Evolutionary conservation across 2,888 invertebrate species (phyloP), one percentile per base, ranked within the genome.

Genomic region (Harpagoxenus sublaevis): DNA sequence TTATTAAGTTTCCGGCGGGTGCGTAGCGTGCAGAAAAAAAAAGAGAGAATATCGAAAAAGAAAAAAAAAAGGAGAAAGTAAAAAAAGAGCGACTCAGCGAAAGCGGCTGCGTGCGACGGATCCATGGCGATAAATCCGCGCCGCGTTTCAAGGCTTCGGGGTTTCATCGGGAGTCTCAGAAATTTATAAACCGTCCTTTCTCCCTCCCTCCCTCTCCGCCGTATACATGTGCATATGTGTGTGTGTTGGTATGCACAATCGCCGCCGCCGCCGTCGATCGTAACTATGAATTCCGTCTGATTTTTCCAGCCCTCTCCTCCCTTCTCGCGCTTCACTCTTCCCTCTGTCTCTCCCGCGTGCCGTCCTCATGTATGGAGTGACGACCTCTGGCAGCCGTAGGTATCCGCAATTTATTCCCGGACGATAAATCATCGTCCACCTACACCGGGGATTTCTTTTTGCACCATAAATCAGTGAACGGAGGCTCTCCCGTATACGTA

Each of bases 341-440:
- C n/a, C 62, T 68, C 62, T 84, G 74, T 74, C 83, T 83, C 74
- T 84, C 42, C 65, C 79, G 70, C 62, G 70, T 84, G 60, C 39
- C 63, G 55, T 60, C 53, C 86, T 79, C 48, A 60, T 65, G 75
- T 65, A 55, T 78, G 68, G 79, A 82, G 83, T 87, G 88, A 86
- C 88, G 88, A 88, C 85, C 89, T 74, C 84, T 83, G 87, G 79
- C 86, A 84, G 63, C 55, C 87, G 73, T 84, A 90, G 88, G 86
- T 88, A 89, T 90, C 86, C 90, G 91, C 92, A 92, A 92, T 92
- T 92, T 92, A 93, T 92, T 90, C 89, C 88, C 83, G 73, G 79
- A 82, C 87, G 89, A 92, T 92, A 93, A 93, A 93, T 92, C 92
- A 93, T 93, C 91, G 92, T 92, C 92, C 93, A 92, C 93, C 92